Base-by-base conservation (phyloP, 2,888 invertebrate genomes). In the Chaetogeoica ovagalla region DNA sequence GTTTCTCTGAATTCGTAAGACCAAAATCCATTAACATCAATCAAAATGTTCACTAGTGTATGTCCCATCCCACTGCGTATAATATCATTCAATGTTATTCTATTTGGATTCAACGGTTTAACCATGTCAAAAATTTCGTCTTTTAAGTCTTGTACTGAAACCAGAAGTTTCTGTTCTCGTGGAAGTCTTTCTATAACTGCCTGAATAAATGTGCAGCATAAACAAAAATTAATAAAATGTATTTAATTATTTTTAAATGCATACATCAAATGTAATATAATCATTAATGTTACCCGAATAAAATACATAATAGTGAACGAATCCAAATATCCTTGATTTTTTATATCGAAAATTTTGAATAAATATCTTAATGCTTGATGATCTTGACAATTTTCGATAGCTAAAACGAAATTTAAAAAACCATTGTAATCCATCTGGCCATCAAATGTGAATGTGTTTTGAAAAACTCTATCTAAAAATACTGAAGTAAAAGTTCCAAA, bases 111-210 rank as follows among this genome's bases (percentile, higher is more conserved):
- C 82, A 89, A 90, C 0, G 97, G 96, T 83, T 95, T 92, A 1
- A 97, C 95, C 97, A 98, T 98, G 88, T 98, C 98, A 88, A 97
- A 98, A 84, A 98, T 94, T 88, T 98, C 97, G 88, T 98, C 96
- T 86, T 96, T 96, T 0, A 98, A 94, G 87, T 98, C 97, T 84
- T 96, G 93, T 86, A 97, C 97, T 84, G 91, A 91, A 0, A 97
- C 94, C 0, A 93, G n/a, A 4, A 15, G 52, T 63, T 37, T 21
- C 59, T 55, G 39, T 66, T 72, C 55, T 0, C 3, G 48, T 4
- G 77, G 70, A 91, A 98, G 93, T 86, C 95, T 94, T 83, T 95
- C 94, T 86, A 96, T 94, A 83, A 98, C 96, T 1, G 95, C 96
- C 91, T 94, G 87, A 5, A 85, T 84, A 57, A 43, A 39, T 48